phyloP scores from a whole-genome alignment of 2,888 invertebrate genomes.

The Rhogogaster chlorosoma region DNA sequence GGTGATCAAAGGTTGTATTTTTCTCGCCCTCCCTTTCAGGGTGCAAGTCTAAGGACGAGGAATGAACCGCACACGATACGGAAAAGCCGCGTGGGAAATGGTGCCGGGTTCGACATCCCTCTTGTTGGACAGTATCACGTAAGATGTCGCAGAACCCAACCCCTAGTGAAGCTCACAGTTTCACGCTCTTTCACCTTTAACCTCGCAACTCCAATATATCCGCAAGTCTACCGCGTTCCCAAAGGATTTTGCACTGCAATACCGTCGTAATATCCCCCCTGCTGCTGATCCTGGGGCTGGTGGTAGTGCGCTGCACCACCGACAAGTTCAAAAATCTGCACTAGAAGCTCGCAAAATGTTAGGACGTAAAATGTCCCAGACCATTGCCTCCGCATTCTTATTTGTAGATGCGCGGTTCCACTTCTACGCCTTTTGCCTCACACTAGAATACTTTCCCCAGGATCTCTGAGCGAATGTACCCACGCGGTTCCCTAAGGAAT shows the following conservation, averaged over 20 bases:
- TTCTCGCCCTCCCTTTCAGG: not conserved
- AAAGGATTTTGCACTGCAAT: slow-evolving; percentile 23
- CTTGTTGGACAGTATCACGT: slow-evolving; percentile 36
- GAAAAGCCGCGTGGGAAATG: slow-evolving; percentile 41
- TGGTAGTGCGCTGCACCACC: not conserved
- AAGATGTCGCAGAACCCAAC: slow-evolving; percentile 16
- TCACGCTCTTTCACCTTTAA: slow-evolving; percentile 29
- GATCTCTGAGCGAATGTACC: not conserved
- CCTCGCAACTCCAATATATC: slow-evolving; percentile 17
- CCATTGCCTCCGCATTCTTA: slow-evolving; percentile 30
- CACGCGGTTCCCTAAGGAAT: slow-evolving; percentile 7
- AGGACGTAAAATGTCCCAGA: not conserved
- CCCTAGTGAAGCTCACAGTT: not conserved
- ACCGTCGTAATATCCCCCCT: slow-evolving; percentile 2
- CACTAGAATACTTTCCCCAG: slow-evolving; percentile 9
- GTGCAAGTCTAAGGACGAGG: not conserved
- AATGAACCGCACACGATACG: slow-evolving; percentile 22
- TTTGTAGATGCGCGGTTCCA: not conserved
- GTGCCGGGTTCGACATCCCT: slow-evolving; percentile 34
- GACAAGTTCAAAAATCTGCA: slow-evolving; percentile 39
- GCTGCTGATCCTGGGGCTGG: not conserved
- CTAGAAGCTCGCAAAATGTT: slow-evolving; percentile 22
- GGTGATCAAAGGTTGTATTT: not conserved
- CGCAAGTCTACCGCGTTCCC: slow-evolving; percentile 34
- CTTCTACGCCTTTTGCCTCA: not conserved